phyloP scores from a whole-genome alignment of 2,113 vertebrate species.

The Ranitomeya imitator region DNA sequence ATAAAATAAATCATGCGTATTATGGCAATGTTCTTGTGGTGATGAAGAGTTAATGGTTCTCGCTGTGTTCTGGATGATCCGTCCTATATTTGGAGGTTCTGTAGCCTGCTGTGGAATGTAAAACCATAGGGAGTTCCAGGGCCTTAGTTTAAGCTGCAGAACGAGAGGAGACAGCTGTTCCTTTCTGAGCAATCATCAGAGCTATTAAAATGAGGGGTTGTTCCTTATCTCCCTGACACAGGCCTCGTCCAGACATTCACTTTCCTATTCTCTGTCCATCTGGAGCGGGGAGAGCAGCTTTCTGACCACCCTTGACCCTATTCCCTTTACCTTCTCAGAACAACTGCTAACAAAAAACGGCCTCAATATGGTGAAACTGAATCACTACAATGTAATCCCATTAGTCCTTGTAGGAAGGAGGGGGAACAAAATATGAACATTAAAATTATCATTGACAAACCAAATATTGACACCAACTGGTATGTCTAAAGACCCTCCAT shows the following conservation, averaged over 20 bases:
- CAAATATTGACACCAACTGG: background rate
- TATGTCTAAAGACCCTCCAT: background rate
- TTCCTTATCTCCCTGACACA: constrained; percentile 54
- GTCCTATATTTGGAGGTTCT: constrained; percentile 70
- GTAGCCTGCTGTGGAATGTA: constrained; percentile 65
- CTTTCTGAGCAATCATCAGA: constrained; percentile 67
- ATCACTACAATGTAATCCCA: constrained; percentile 3
- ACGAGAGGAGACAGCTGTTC: constrained; percentile 69
- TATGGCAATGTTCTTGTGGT: background rate
- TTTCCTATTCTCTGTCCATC: constrained; percentile 17
- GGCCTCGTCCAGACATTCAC: constrained; percentile 19
- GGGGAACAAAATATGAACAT: background rate
- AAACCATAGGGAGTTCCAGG: constrained; percentile 68
- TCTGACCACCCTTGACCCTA: constrained; percentile 18
- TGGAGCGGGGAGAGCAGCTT: background rate
- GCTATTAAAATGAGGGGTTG: constrained; percentile 61
- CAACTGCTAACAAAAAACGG: background rate
- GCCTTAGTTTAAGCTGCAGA: constrained; percentile 68
- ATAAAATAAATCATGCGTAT: background rate
- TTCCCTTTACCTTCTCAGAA: constrained; percentile 15
- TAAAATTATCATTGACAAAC: background rate
- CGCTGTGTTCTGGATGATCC: constrained; percentile 50
- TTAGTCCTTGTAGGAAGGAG: background rate
- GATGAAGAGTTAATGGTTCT: constrained; percentile 31
- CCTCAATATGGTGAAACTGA: background rate